Evolutionary conservation across 2,888 invertebrate species (phyloP).

Genomic region (Hylaea fasciaria): DNA sequence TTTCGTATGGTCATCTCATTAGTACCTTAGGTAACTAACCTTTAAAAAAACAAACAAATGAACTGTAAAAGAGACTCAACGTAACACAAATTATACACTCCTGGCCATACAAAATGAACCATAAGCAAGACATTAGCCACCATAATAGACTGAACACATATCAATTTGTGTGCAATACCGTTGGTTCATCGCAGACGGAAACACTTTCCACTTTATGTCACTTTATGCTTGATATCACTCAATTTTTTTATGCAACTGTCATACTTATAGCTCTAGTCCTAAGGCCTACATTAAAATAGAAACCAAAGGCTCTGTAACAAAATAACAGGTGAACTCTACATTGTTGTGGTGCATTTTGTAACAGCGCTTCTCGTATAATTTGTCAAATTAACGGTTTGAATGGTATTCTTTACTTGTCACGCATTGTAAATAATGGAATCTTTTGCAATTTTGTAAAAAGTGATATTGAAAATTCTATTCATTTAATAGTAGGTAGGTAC

Average conservation of each 20-base stretch:
- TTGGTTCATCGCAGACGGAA: constrained; percentile 68
- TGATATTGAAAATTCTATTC: neutral
- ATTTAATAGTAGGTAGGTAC: neutral
- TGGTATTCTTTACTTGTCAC: constrained; percentile 9
- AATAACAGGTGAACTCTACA: neutral
- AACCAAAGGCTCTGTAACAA: constrained; percentile 6
- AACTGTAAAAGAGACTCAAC: constrained; percentile 26
- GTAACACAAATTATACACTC: constrained; percentile 32
- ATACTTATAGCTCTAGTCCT: constrained; percentile 27
- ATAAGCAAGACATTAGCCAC: constrained; percentile 40
- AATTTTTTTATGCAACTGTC: constrained; percentile 40
- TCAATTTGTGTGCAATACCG: constrained; percentile 65
- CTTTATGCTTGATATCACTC: constrained; percentile 58
- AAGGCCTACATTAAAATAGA: constrained; percentile 23
- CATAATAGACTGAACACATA: constrained; percentile 53
- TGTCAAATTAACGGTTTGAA: constrained; percentile 20
- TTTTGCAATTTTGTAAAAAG: constrained; percentile 1
- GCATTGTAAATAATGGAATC: constrained; percentile 2
- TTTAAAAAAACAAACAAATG: constrained; percentile 15
- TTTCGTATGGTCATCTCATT: neutral
- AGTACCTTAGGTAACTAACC: constrained; percentile 11
- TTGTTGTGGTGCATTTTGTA: constrained; percentile 7
- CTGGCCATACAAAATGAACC: constrained; percentile 31
- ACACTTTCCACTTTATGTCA: constrained; percentile 76
- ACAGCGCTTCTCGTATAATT: constrained; percentile 22